Evolutionary conservation across 92 coral and sea anemone species (phyloP).

Genomic region (Palythoa heliodiscus): DNA sequence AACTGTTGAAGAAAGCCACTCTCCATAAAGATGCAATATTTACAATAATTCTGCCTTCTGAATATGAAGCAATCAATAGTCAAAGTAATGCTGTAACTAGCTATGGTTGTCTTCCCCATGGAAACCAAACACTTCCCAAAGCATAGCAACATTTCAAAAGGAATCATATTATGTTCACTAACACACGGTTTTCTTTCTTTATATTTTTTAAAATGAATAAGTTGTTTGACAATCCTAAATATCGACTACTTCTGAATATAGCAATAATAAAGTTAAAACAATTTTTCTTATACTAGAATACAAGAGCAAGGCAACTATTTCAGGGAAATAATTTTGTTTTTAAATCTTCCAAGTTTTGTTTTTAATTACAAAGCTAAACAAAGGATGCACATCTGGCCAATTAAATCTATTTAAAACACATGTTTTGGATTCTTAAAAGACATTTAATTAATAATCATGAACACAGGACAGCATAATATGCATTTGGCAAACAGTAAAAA

Average conservation of each 20-base stretch:
- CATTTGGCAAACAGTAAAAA: background rate
- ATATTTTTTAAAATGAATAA: background rate
- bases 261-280: background rate
- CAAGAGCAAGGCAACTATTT: background rate
- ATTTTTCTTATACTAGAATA: background rate
- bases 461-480: background rate
- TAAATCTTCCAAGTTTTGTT: background rate
- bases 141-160: conserved; percentile 36
- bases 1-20: background rate
- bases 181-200: background rate
- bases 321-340: background rate
- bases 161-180: conserved; percentile 7
- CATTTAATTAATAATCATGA: conserved; percentile 13
- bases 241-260: background rate
- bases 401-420: conserved; percentile 34
- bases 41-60: conserved; percentile 4
- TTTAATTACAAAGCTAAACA: conserved; percentile 20
- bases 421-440: conserved; percentile 27
- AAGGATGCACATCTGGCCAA: conserved; percentile 36
- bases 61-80: background rate
- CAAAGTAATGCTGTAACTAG: conserved; percentile 21
- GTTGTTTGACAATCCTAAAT: no score
- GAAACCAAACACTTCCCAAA: conserved; percentile 38
- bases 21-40: background rate
- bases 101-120: conserved; percentile 2